phyloP scores from a whole-genome alignment of 1,140 invertebrate genomes.

The Apis mellifera region Amel_HAv3.1 CM009936.2:3435501-3436000 shows the following conservation, averaged over 20 bases:
- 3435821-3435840: constrained; percentile 63
- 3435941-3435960: constrained; percentile 48
- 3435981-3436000: neutral
- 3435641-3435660: neutral
- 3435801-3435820: constrained; percentile 39
- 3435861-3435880: constrained; percentile 46
- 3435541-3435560: neutral
- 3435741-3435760: neutral
- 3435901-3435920: neutral
- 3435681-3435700: constrained; percentile 4
- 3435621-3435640: neutral
- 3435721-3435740: neutral
- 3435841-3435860: constrained; percentile 49
- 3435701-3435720: neutral
- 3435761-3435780: constrained; percentile 25
- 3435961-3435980: neutral
- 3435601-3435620: neutral
- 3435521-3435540: constrained; percentile 2
- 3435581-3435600: neutral
- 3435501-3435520: neutral
- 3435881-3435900: constrained; percentile 28
- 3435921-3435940: constrained; percentile 46
- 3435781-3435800: constrained; percentile 10
- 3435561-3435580: constrained; percentile 8
- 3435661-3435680: neutral